Conservation (phyloP, 2,797 vertebrate species). For the Anguilla anguilla region DNA sequence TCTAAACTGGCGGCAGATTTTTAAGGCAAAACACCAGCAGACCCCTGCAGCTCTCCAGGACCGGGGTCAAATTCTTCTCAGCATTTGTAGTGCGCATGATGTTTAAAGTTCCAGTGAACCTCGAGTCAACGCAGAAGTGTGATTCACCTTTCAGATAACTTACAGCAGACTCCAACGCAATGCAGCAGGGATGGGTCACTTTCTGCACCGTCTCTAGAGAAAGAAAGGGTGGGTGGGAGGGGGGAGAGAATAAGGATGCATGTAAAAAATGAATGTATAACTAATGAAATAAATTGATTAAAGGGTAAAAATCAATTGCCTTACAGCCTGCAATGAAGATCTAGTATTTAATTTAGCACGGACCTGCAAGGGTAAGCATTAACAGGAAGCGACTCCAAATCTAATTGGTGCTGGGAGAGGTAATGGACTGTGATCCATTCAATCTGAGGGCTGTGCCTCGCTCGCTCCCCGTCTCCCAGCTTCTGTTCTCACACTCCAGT, state of each 20-base stretch:
- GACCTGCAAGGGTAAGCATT: slow-evolving; percentile 79
- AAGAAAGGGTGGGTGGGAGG: slow-evolving; percentile 48
- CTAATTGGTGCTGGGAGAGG: slow-evolving; percentile 90
- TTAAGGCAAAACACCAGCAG: not conserved
- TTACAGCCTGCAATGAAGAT: slow-evolving; percentile 83
- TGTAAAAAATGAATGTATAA: slow-evolving; percentile 82
- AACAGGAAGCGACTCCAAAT: slow-evolving; percentile 76
- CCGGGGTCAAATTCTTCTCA: slow-evolving; percentile 65
- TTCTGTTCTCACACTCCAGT: slow-evolving; percentile 12
- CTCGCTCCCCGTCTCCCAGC: slow-evolving; percentile 48
- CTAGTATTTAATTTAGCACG: slow-evolving; percentile 88
- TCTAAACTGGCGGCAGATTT: not conserved
- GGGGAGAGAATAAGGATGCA: slow-evolving; percentile 26
- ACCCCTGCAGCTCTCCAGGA: not conserved
- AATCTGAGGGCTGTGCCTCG: slow-evolving; percentile 58
- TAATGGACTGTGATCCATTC: slow-evolving; percentile 67
- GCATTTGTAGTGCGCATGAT: slow-evolving; percentile 98
- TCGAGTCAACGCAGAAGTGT: slow-evolving; percentile 80
- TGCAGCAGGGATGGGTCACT: slow-evolving; percentile 83
- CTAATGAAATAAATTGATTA: slow-evolving; percentile 97
- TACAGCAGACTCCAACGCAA: slow-evolving; percentile 74
- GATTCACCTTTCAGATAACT: slow-evolving; percentile 89
- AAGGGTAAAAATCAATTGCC: slow-evolving; percentile 87
- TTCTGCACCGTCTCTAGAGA: slow-evolving; percentile 63
- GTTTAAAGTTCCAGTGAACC: slow-evolving; percentile 82